Percentiles rank a stretch among this genome's conserved stretches.
These are phyloP conservation scores for Picus viridis DNA, from an alignment of 2,797 vertebrate genomes.

Conservation along the genomic window DNA sequence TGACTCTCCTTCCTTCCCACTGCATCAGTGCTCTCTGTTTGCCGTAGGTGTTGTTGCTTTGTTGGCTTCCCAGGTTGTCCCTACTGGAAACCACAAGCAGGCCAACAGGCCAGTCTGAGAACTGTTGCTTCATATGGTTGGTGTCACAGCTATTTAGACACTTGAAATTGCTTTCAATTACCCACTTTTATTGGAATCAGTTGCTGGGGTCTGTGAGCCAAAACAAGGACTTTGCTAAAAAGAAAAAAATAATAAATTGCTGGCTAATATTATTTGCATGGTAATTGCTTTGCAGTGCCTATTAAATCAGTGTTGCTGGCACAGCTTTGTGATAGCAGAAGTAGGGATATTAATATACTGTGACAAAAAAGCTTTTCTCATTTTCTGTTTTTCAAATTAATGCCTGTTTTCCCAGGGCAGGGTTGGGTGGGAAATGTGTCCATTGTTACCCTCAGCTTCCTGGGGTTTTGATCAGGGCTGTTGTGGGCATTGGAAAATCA, in stretches of 20 bases:
- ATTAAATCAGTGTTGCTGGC: slow-evolving; percentile 68
- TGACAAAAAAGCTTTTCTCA: slow-evolving; percentile 34
- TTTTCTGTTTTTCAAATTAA: slow-evolving; percentile 3
- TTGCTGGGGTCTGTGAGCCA: slow-evolving; percentile 44
- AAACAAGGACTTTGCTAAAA: slow-evolving; percentile 54
- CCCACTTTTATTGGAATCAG: slow-evolving; percentile 39
- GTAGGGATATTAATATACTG: slow-evolving; percentile 48
- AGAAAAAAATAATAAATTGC: slow-evolving; percentile 7
- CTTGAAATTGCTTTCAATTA: slow-evolving; percentile 60
- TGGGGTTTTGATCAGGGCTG: not conserved
- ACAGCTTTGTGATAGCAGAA: slow-evolving; percentile 34
- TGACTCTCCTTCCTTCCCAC: not conserved
- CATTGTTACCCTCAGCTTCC: not conserved
- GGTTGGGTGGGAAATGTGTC: not conserved
- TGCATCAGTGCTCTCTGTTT: not conserved
- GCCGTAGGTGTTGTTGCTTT: not conserved
- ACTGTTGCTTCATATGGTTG: slow-evolving; percentile 27
- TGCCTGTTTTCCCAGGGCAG: not conserved
- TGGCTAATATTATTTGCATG: slow-evolving; percentile 67
- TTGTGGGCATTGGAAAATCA: not conserved
- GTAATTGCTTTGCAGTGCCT: slow-evolving; percentile 62
- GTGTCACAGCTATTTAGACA: slow-evolving; percentile 50
- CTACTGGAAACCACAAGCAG: not conserved
- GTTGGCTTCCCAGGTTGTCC: not conserved
- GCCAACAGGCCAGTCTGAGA: not conserved